phyloP scores from a whole-genome alignment of 2,113 vertebrate species.

The Pelvicachromis taeniatus region DNA sequence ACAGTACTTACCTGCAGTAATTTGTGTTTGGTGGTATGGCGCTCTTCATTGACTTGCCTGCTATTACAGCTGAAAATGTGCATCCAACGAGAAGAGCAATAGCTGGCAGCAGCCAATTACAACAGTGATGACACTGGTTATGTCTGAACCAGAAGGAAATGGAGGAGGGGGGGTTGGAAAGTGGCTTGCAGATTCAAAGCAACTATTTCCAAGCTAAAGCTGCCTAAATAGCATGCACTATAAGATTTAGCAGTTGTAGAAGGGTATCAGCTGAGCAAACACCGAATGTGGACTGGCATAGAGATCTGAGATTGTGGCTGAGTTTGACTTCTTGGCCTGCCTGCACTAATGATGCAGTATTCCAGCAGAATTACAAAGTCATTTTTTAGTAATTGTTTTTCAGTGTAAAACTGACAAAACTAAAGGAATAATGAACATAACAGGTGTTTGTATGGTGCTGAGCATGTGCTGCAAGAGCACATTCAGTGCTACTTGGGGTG shows the following conservation, averaged over 20 bases:
- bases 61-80: not conserved
- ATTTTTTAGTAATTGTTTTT: not conserved
- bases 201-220: not conserved
- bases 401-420: not conserved
- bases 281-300: not conserved
- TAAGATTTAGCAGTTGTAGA: not conserved
- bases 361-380: not conserved
- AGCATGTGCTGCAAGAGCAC: not conserved
- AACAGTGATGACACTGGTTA: not conserved
- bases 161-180: not conserved
- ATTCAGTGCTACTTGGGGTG: not conserved
- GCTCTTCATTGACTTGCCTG: not conserved
- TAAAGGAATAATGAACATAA: not conserved
- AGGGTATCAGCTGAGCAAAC: not conserved
- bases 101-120: too few relatives aligned
- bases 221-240: not conserved
- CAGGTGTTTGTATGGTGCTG: not conserved
- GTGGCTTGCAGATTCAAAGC: not conserved
- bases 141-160: not conserved
- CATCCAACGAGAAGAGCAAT: not conserved
- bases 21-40: not conserved
- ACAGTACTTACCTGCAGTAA: not conserved
- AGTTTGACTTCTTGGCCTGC: not conserved
- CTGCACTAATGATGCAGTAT: not conserved
- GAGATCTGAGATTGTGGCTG: not conserved